A percentile compares a stretch with the other conserved stretches of the same genome.
phyloP scores from a whole-genome alignment of 2,888 invertebrate species.

The Automeris io region DNA sequence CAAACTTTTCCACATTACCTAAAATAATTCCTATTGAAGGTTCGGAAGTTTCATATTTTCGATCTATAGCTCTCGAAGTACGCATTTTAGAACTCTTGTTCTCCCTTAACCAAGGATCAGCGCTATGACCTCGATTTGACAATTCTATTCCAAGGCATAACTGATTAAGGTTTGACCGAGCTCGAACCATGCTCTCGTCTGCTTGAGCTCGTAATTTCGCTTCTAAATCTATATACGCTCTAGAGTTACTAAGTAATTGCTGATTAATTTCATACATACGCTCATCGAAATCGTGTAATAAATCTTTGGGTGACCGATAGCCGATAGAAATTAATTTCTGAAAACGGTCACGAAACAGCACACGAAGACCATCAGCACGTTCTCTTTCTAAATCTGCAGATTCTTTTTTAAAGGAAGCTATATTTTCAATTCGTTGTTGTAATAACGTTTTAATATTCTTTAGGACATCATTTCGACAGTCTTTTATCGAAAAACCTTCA shows the following conservation, averaged over 20 bases:
- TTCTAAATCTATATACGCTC: constrained; percentile 50
- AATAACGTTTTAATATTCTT: constrained; percentile 29
- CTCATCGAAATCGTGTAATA: constrained; percentile 55
- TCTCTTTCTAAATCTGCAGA: constrained; percentile 42
- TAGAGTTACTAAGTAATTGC: constrained; percentile 52
- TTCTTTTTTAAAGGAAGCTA: constrained; percentile 38
- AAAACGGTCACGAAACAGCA: constrained; percentile 44
- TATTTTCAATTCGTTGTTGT: constrained; percentile 28
- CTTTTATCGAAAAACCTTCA: constrained; percentile 15
- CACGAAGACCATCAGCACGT: constrained; percentile 43
- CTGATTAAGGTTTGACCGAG: constrained; percentile 45
- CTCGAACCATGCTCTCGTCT: constrained; percentile 31
- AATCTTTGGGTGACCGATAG: constrained; percentile 40
- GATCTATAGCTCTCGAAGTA: constrained; percentile 18
- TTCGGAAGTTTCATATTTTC: constrained; percentile 11
- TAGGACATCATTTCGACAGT: constrained; percentile 28
- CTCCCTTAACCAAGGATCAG: constrained; percentile 23
- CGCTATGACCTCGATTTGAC: constrained; percentile 23
- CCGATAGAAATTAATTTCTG: constrained; percentile 41
- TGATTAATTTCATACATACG: constrained; percentile 55
- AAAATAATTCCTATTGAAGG: constrained; percentile 18
- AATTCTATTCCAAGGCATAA: constrained; percentile 32
- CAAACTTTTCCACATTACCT: constrained; percentile 28
- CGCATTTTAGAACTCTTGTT: constrained; percentile 16
- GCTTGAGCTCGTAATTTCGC: constrained; percentile 40